A percentile compares a stretch with the other conserved stretches of the same genome.
phyloP scores from a whole-genome alignment of 2,888 invertebrate genomes.

The Cephus sareptanus region DNA sequence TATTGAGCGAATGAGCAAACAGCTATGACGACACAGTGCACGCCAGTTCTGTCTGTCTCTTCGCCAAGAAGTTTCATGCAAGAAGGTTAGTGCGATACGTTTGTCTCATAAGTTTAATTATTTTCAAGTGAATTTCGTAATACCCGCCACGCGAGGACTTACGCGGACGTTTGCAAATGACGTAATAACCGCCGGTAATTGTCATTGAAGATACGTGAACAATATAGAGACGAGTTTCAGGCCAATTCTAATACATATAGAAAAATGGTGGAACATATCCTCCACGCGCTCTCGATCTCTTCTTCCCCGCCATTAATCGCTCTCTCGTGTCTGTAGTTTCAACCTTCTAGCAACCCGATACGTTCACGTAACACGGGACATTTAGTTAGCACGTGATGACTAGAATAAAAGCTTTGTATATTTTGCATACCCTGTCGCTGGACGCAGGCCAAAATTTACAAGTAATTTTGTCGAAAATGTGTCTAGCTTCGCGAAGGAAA shows the following conservation, averaged over 20 bases:
- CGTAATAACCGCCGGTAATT: neutral
- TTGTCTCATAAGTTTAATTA: neutral
- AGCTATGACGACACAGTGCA: neutral
- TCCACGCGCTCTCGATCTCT: neutral
- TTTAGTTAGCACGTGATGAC: neutral
- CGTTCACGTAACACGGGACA: neutral
- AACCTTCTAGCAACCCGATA: neutral
- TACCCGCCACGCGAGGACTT: neutral
- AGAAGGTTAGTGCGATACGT: slow-evolving; percentile 37
- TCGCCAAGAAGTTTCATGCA: slow-evolving; percentile 40
- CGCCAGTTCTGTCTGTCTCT: slow-evolving; percentile 23
- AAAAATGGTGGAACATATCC: neutral
- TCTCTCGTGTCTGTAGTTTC: neutral
- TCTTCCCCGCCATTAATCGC: neutral
- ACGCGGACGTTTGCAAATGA: neutral
- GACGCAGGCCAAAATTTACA: neutral
- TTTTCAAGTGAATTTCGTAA: neutral
- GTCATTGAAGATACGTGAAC: neutral
- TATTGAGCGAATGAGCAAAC: neutral
- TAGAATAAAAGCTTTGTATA: neutral
- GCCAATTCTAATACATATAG: neutral
- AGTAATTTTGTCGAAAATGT: neutral
- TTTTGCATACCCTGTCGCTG: neutral
- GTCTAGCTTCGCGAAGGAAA: neutral
- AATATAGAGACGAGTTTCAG: neutral